phyloP scores from a whole-genome alignment of 1,140 invertebrate genomes.

The Steinernema khuongi region DNA sequence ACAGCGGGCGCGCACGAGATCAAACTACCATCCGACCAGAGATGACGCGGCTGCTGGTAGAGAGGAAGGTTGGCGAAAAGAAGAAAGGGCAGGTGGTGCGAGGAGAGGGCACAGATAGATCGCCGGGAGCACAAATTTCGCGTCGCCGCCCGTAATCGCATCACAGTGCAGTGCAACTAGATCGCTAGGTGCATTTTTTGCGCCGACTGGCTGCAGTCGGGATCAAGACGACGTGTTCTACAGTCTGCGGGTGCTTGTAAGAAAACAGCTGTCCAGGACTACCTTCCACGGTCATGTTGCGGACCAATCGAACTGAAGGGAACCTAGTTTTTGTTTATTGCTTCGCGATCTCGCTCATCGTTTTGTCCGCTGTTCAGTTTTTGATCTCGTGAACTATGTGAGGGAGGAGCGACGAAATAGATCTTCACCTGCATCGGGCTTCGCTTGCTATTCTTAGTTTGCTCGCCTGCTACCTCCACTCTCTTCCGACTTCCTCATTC shows the following conservation, averaged over 20 bases:
- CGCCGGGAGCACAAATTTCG: slow-evolving; percentile 9
- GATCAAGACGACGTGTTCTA: no score
- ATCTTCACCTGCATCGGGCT: slow-evolving; percentile 15
- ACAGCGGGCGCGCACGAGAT: not conserved
- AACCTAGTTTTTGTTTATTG: not conserved
- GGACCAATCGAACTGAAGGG: not conserved
- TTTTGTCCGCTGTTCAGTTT: slow-evolving; percentile 12
- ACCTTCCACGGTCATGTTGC: not conserved
- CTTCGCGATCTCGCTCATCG: not conserved
- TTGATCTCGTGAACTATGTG: slow-evolving; percentile 16
- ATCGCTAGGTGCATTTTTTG: slow-evolving; percentile 4
- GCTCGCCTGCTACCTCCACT: not conserved
- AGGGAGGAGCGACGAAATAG: slow-evolving; percentile 10
- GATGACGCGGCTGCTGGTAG: not conserved
- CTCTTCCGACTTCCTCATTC: not conserved
- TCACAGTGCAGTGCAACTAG: slow-evolving; percentile 8
- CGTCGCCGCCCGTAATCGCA: slow-evolving; percentile 1
- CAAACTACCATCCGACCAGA: not conserved
- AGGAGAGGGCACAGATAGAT: not conserved
- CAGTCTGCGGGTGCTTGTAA: no score
- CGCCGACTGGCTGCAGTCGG: not conserved
- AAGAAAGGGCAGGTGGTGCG: slow-evolving; percentile 3
- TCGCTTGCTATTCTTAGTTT: slow-evolving; percentile 3
- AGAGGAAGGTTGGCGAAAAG: not conserved
- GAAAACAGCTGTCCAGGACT: no score